These are phyloP conservation scores for Ceratosolen fusciceps DNA, from an alignment of 1,140 invertebrate species.

Conservation along the genomic window DNA sequence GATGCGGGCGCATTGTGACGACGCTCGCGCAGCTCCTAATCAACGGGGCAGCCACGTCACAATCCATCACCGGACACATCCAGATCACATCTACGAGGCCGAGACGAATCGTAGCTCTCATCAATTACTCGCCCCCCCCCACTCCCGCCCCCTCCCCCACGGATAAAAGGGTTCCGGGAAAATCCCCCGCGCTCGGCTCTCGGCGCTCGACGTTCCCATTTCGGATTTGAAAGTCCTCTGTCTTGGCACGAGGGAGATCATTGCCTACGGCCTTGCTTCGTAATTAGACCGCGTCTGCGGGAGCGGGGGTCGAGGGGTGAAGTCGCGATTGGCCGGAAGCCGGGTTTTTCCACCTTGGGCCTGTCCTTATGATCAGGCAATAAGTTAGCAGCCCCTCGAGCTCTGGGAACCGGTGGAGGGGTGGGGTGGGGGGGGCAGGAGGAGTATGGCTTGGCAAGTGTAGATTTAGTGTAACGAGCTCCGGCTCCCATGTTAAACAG, in stretches of 20 bases:
- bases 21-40: background rate
- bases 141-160: background rate
- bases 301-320: background rate
- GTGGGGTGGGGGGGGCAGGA: too few relatives aligned
- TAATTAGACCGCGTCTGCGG: background rate
- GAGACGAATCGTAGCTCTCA: background rate
- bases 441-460: background rate
- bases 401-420: background rate
- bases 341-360: background rate
- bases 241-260: background rate
- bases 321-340: background rate
- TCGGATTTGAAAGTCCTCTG: background rate
- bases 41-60: background rate
- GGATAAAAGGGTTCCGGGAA: background rate
- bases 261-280: background rate
- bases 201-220: too few relatives aligned
- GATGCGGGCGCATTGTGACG: background rate
- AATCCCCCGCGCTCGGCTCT: background rate
- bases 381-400: background rate
- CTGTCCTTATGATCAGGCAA: background rate
- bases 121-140: background rate
- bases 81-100: background rate
- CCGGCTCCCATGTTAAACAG: background rate
- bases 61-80: background rate
- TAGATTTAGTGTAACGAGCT: conserved; percentile 11